phyloP scores from a whole-genome alignment of 1,140 invertebrate species.

The Araneus ventricosus region DNA sequence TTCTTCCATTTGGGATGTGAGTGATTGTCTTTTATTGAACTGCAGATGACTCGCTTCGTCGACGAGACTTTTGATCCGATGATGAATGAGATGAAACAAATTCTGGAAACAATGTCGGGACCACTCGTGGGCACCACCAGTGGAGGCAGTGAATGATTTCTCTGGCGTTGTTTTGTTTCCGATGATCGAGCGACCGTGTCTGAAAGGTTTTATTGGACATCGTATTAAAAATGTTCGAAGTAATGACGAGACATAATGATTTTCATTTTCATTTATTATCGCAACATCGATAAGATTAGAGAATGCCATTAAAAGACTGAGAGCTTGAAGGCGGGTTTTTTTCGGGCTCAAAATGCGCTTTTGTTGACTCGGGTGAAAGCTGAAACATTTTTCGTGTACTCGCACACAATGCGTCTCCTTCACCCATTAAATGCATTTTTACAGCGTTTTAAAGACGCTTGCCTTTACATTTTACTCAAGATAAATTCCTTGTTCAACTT shows the following conservation, averaged over 20 bases:
- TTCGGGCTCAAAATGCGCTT: background rate
- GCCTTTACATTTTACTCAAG: conserved; percentile 10
- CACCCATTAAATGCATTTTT: background rate
- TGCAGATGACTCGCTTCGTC: too few species aligned
- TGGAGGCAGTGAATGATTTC: conserved; percentile 48
- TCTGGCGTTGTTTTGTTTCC: conserved; percentile 43
- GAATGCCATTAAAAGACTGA: conserved; percentile 11
- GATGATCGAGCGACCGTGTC: conserved; percentile 46
- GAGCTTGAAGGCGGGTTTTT: background rate
- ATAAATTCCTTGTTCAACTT: background rate
- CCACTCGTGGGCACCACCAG: conserved; percentile 32
- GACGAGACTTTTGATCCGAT: background rate
- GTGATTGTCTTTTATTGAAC: too few species aligned
- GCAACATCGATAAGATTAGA: background rate
- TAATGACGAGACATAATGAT: conserved; percentile 55
- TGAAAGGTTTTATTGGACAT: conserved; percentile 24
- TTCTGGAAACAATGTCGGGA: conserved; percentile 24
- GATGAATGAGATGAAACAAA: conserved; percentile 46
- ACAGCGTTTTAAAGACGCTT: background rate
- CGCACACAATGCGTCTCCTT: background rate
- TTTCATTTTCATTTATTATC: conserved; percentile 49
- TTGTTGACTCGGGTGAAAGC: background rate
- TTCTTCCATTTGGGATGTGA: too few species aligned
- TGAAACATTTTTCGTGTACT: conserved; percentile 37
- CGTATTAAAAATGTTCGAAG: conserved; percentile 37